These are phyloP conservation scores for Syngnathus typhle DNA, from an alignment of 2,113 vertebrate genomes.

Conservation along the genomic window DNA sequence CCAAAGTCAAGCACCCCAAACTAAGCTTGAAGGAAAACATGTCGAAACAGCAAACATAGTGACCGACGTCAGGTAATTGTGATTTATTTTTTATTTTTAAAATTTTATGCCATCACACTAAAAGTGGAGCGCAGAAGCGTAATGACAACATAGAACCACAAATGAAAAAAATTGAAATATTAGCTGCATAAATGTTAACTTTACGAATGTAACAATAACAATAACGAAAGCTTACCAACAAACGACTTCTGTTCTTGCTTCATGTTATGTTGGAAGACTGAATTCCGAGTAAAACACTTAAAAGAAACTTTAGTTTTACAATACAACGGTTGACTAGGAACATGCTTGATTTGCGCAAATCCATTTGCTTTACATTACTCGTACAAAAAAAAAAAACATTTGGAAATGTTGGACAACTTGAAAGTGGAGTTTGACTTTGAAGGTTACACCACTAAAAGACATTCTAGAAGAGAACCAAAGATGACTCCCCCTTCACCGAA, in stretches of 20 bases:
- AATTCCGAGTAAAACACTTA: neutral
- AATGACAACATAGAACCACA: neutral
- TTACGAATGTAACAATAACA: neutral
- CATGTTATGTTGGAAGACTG: neutral
- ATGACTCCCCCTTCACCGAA: slow-evolving; percentile 49
- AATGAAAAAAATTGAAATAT: neutral
- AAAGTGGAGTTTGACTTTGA: neutral
- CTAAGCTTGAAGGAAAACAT: no score
- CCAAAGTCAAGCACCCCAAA: neutral
- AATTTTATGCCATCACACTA: neutral
- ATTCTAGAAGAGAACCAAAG: slow-evolving; percentile 18
- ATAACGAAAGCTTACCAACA: neutral
- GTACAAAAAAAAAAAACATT: neutral
- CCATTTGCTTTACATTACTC: neutral
- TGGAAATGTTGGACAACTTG: neutral
- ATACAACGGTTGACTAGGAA: neutral
- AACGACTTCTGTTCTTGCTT: neutral
- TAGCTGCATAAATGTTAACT: neutral
- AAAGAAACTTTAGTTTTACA: neutral
- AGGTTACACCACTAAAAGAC: slow-evolving; percentile 14
- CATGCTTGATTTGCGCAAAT: neutral
- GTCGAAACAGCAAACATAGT: no score
- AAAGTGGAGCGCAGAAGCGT: neutral
- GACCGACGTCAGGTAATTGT: no score
- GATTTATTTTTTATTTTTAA: neutral